Conservation (phyloP, 2,113 vertebrate species). For the Acinonyx jubatus region DNA sequence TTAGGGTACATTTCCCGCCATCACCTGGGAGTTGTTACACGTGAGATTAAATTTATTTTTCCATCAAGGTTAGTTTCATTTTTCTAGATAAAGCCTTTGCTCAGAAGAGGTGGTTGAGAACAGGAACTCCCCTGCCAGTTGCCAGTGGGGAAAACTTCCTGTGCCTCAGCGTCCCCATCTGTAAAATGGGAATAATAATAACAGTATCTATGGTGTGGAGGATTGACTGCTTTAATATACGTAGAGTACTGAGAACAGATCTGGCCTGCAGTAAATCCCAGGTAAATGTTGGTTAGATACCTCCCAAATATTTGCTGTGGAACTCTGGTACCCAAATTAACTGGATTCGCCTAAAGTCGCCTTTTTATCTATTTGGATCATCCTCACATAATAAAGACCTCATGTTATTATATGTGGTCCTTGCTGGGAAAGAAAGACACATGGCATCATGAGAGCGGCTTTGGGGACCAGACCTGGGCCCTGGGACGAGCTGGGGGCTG, state of each 20-base stretch:
- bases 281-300: neutral
- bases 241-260: neutral
- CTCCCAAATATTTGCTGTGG: neutral
- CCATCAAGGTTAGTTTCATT: neutral
- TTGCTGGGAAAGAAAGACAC: neutral
- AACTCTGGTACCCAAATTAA: neutral
- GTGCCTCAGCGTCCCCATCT: neutral
- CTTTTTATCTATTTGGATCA: neutral
- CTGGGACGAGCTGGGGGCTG: neutral
- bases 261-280: neutral
- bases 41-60: neutral
- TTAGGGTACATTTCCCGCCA: neutral
- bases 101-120: neutral
- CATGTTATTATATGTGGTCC: neutral
- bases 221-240: rapidly evolving
- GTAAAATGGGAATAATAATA: neutral
- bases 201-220: rapidly evolving
- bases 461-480: neutral
- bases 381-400: neutral
- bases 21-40: neutral
- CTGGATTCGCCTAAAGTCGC: neutral
- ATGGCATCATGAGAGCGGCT: neutral
- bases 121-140: no score
- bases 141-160: no score
- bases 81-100: neutral